phyloP scores from a whole-genome alignment of 2,888 invertebrate genomes.

The Orchesellides sinensis region DNA sequence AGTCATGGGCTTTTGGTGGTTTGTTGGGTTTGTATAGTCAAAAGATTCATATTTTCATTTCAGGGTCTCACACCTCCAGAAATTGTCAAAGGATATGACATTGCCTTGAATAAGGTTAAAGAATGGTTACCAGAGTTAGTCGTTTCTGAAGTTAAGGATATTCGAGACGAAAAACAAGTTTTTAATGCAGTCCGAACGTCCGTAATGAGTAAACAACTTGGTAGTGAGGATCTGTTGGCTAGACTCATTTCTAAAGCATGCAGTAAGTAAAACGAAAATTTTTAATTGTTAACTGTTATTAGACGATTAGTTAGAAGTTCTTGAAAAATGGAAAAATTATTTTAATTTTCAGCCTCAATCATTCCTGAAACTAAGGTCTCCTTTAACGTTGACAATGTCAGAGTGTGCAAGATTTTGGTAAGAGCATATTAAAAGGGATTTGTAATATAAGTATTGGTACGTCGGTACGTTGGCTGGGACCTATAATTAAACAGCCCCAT shows the following conservation, averaged over 20 bases:
- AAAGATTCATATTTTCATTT: neutral
- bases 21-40: too few relatives aligned
- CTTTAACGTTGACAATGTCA: slow-evolving; percentile 98
- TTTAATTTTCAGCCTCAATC: slow-evolving; percentile 82
- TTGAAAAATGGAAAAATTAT: slow-evolving; percentile 12
- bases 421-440: neutral
- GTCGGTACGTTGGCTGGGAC: too few relatives aligned
- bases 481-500: too few relatives aligned
- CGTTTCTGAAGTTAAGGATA: slow-evolving; percentile 86
- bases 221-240: slow-evolving; percentile 95
- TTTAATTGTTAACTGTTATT: slow-evolving; percentile 2
- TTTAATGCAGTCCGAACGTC: slow-evolving; percentile 86
- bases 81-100: slow-evolving; percentile 96
- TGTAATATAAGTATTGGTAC: too few relatives aligned
- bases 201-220: slow-evolving; percentile 98
- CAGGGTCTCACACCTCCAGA: slow-evolving; percentile 97
- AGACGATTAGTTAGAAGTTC: neutral
- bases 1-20: too few relatives aligned
- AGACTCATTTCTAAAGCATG: slow-evolving; percentile 92
- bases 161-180: slow-evolving; percentile 83
- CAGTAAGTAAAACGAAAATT: slow-evolving; percentile 76
- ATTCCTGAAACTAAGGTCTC: slow-evolving; percentile 87
- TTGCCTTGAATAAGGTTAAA: slow-evolving; percentile 90
- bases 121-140: slow-evolving; percentile 92
- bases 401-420: slow-evolving; percentile 89